Evolutionary conservation across 2,888 invertebrate species (phyloP), one percentile per base, ranked within the genome.

Genomic region (Eugnorisma glareosa): DNA sequence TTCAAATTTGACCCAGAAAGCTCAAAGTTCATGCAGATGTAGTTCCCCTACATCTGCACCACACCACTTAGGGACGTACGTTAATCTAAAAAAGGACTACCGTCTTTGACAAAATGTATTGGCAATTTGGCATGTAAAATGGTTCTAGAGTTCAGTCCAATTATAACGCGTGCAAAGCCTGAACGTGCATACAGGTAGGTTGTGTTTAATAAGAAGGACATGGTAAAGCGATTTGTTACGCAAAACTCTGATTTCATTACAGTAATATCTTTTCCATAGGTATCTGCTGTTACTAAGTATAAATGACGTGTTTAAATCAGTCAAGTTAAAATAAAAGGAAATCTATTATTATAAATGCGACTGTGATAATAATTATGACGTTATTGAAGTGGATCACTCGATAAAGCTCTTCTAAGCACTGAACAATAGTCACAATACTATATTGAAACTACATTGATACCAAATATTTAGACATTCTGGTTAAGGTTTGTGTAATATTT

Each of bases 1-100:
- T 77, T 80, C 43, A 77, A 83, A 83, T 77, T 83, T 71, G 67
- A 85, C 71, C 73, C 54, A 48, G 48, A 68, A 71, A 67, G 59
- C 68, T 72, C 21, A 68, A 81, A 85, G 73, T 73, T 81, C 48
- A 54, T 67, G 31, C 45, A 68, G 69, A 67, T 82, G 40, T 28
- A 64, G 37, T n/a, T n/a, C n/a, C n/a, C n/a, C n/a, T n/a, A n/a
- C n/a, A n/a, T n/a, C n/a, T n/a, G n/a, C n/a, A n/a, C n/a, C n/a
- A n/a, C n/a, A 57, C 40, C 68, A 72, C 81, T 75, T 75, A 75
- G 35, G 21, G n/a, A 45, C 2, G 51, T 68, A 57, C 43, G 11
- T 15, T 63, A 24, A 35, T 40, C 40, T 45, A 73, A 77, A 72
- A 81, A 78, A 81, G 31, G 10, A 48, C 40, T 18, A 35, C 18